Evolutionary conservation across 1,140 invertebrate genomes (phyloP).

Genomic region (Nilaparvata lugens): DNA sequence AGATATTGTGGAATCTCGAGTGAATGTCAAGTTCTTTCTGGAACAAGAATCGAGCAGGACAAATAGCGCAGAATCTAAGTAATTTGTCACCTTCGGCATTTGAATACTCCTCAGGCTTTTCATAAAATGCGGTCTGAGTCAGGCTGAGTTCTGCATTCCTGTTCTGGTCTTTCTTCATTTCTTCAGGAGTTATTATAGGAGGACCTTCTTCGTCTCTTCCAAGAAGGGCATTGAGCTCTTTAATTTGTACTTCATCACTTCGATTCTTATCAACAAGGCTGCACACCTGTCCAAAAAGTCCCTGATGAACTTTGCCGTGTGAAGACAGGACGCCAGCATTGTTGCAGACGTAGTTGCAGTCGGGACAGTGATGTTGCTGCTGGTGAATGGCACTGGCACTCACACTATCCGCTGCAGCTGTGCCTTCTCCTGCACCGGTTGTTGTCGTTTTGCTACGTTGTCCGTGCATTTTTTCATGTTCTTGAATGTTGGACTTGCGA

Average conservation of each 20-base stretch:
- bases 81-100: slow-evolving; percentile 20
- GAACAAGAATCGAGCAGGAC: slow-evolving; percentile 61
- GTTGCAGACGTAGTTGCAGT: slow-evolving; percentile 74
- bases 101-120: not conserved
- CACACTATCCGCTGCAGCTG: slow-evolving; percentile 20
- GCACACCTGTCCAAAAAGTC: slow-evolving; percentile 56
- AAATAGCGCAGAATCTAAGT: slow-evolving; percentile 48
- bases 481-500: slow-evolving; percentile 66
- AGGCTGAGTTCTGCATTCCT: not conserved
- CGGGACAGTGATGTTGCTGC: slow-evolving; percentile 45
- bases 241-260: slow-evolving; percentile 56
- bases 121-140: not conserved
- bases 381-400: slow-evolving; percentile 30
- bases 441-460: slow-evolving; percentile 28
- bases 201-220: slow-evolving; percentile 8
- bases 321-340: slow-evolving; percentile 62
- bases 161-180: slow-evolving; percentile 8
- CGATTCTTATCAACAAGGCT: slow-evolving; percentile 52
- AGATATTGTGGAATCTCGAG: slow-evolving; percentile 52
- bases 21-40: slow-evolving; percentile 59
- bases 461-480: slow-evolving; percentile 80
- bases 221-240: slow-evolving; percentile 38
- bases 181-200: slow-evolving; percentile 6
- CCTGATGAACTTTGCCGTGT: slow-evolving; percentile 69
- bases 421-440: not conserved